phyloP scores from a whole-genome alignment of 2,888 invertebrate genomes.

The Oxyteleia sp. region DNA sequence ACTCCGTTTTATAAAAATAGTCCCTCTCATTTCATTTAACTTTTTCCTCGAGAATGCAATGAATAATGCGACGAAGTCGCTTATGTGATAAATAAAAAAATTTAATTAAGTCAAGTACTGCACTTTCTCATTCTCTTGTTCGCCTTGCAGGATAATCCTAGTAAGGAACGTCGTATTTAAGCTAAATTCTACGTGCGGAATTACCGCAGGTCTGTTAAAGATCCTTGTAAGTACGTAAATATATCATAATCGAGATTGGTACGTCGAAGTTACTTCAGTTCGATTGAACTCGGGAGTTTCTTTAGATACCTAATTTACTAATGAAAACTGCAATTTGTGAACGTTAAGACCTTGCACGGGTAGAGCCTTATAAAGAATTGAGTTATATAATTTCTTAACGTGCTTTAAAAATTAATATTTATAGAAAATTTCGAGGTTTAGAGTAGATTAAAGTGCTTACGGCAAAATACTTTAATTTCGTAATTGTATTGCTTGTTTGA shows the following conservation, averaged over 20 bases:
- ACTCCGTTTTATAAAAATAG: constrained; percentile 27
- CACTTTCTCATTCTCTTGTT: background rate
- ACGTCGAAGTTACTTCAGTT: background rate
- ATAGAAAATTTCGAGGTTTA: no score
- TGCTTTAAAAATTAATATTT: no score
- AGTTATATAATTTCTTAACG: no score
- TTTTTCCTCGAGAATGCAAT: constrained; percentile 1
- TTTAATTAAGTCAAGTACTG: constrained; percentile 26
- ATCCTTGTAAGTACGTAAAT: constrained; percentile 12
- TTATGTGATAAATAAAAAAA: constrained; percentile 21
- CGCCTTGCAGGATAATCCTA: constrained; percentile 4
- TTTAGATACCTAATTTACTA: constrained; percentile 7
- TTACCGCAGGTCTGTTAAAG: constrained; percentile 2
- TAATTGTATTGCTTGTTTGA: no score
- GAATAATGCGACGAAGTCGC: constrained; percentile 3
- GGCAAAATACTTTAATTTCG: no score
- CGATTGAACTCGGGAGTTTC: constrained; percentile 3
- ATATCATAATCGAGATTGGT: constrained; percentile 3
- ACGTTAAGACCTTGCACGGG: no score
- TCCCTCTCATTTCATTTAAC: constrained; percentile 21
- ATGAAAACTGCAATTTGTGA: constrained; percentile 8
- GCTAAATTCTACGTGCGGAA: background rate
- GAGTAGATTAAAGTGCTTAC: no score
- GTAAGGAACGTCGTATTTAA: no score
- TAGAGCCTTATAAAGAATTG: no score